Base-by-base conservation (phyloP, 1,140 invertebrate genomes). In the Leptestheria dahalacensis region DNA sequence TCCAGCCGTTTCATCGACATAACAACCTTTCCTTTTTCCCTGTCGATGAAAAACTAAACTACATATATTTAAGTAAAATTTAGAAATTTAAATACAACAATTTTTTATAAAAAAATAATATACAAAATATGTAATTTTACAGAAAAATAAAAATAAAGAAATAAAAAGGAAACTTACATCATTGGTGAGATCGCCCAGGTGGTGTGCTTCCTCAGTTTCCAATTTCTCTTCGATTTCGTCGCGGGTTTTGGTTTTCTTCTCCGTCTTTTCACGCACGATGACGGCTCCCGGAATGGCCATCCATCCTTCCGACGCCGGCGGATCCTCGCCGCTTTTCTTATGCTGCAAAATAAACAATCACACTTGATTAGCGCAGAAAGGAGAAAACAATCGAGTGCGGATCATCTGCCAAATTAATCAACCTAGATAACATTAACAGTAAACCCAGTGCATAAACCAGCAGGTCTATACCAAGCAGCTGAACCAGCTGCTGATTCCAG, bases 161-260 rank as follows among this genome's bases (percentile, higher is more conserved):
- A 12, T 4, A 53, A 10, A 21, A 10, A 53, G 4, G 11, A 48
- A 51, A 62, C 79, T 79, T 68, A 89, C 88, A 75, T 89, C 82
- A 68, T 90, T 86, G 18, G 83, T 83, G 64, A 88, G 85, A 66
- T 90, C 84, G 15, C 87, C 86, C 49, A 82, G 72, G 68, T 89
- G 85, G 66, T 82, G 80, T 23, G 85, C 78, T 74, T 90, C 84
- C 71, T 91, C 86, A 0, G 84, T 87, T 70, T 90, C 87, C 29
- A 82, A 73, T 15, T 81, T 78, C 65, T 88, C 82, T 66, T 91
- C 85, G 48, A 81, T 85, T 65, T 91, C 82, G 70, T 91, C 85
- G 26, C 87, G 78, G 18, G 84, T 88, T 61, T 86, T 81, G 11
- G 88, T 79, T 15, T 82, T 79, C 50, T 80, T 83, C 66, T 91